Base-by-base conservation (phyloP, 1,140 invertebrate species). In the Leptonema lineaticorne region DNA sequence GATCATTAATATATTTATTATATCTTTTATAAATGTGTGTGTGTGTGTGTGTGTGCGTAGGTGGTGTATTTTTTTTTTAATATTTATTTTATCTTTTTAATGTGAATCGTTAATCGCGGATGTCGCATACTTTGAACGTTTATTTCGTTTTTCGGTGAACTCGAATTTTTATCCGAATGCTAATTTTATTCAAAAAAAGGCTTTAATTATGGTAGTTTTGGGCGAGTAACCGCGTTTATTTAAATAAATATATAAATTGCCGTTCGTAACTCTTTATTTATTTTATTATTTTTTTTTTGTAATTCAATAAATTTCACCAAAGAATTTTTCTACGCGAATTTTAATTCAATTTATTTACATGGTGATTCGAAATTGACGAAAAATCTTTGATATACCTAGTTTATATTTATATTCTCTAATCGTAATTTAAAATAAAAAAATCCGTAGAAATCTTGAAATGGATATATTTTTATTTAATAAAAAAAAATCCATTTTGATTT, bases 91-190 rank as follows among this genome's bases (percentile, higher is more conserved):
- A 11, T n/a, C 2, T 26, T 48, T 14, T 53, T 33, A 59, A 59
- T 30, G 57, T 59, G 30, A 33, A 37, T 59, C 57, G 57, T 59
- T 59, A 59, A 16, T 59, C 16, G 50, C 22, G 50, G 30, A 59
- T 59, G 57, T 30, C 57, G 18, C 24, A 59, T 59, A n/a, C 57
- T 29, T 14, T 16, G 24, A 22, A 18, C 48, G 48, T 53, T 9
- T 53, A 11, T 53, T 16, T 53, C n/a, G n/a, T n/a, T n/a, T 48
- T 5, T 16, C 24, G 14, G 26, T 33, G 30, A 37, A 37, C 28
- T 33, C 28, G 9, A 27, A 59, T 59, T 33, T 37, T 33, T 30
- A 14, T n/a, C 5, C 14, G 5, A n/a, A n/a, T n/a, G n/a, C n/a
- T 30, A 33, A 33, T 33, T 33, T 59, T 59, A 59, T 59, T 59